Evolutionary conservation across 2,888 invertebrate species (phyloP), one percentile per base, ranked within the genome.

Genomic region (Drosophila diplacantha): DNA sequence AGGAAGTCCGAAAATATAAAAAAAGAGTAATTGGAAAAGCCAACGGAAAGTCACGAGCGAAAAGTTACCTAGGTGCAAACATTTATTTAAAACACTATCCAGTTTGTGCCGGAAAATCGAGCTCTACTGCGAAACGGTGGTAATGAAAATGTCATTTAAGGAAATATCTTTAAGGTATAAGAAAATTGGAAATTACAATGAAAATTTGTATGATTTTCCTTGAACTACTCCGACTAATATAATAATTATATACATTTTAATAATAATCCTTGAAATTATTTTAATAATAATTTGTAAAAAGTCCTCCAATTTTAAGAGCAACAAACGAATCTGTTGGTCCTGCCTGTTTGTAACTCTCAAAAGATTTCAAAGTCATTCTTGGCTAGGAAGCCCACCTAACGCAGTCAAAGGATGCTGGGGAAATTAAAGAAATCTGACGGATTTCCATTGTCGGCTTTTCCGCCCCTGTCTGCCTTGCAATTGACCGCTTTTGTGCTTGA

Each of bases 361-460:
- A 11, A 12, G 24, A 16, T 31, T 57, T 22, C 26, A n/a, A 22
- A 12, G 16, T 34, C 26, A 43, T 41, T n/a, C n/a, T n/a, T n/a
- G 29, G 11, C 32, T 43, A 26, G 59, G 41, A 41, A 41, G 5
- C 35, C 39, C 5, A 20, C n/a, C 39, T 41, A 55, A 29, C 7
- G 14, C 50, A 9, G 35, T 41, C 35, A 43, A 59, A 59, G 50
- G 60, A 59, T 50, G 9, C 60, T 43, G 24, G 31, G 22, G 41
- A 65, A 65, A 65, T 65, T 57, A 65, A 51, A 39, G 57, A 65
- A 51, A 65, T 58, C 65, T 52, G 58, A 65, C 66, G 66, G 65
- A 65, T 65, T 65, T 65, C 46, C 58, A 65, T 65, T 65, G 65
- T 65, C 65, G 50, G 47, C 58, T 65, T 41, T 41, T 47, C 58